Evolutionary conservation across 2,797 vertebrate genomes (phyloP), one percentile per base, ranked within the genome.

Genomic region (Microctenopoma steveboyesi): DNA sequence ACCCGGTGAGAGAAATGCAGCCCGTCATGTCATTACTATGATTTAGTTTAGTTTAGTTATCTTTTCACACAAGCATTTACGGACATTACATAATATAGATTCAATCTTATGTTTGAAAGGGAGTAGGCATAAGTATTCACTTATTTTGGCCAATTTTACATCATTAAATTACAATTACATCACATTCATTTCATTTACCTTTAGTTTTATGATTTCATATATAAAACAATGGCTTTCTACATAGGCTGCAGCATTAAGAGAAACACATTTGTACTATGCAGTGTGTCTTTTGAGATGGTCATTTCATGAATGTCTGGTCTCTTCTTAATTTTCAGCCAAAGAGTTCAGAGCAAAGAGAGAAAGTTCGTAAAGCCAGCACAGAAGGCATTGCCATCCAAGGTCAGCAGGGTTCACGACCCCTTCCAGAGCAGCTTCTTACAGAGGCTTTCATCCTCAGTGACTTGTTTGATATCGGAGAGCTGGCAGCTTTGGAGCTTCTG

Each of bases 381-480:
- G 98, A 99, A 74, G 98, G 98, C 50, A 97, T 99, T 37, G 94
- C 96, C 79, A 96, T 99, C 81, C 97, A 98, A 78, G 98, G 98
- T 74, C 98, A 98, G 69, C 98, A 99, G 81, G 97, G 97, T 27
- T 95, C 96, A 8, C 90, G 96, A 3, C 96, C 96, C 42, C 95
- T 99, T 67, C 97, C 97, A 6, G 97, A 98, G 74, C 94, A 96
- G 81, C 96, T 99, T 74, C 95, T 99, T 76, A 93, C 93, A 64
- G 98, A 99, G 89, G 95, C 97, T 49, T 99, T 99, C 89, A 98
- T 99, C 88, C 94, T 99, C 74, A 99, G 98, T 73, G 96, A 99
- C 88, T 93, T 99, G 68, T 99, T 99, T 88, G 96, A 97, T 76
- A 95, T 98, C 22, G 97, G 97, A 81, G 98, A 99, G 82, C 82